Evolutionary conservation across 2,113 vertebrate genomes (phyloP), one percentile per base, ranked within the genome.

Genomic region (Cyanoderma ruficeps): DNA sequence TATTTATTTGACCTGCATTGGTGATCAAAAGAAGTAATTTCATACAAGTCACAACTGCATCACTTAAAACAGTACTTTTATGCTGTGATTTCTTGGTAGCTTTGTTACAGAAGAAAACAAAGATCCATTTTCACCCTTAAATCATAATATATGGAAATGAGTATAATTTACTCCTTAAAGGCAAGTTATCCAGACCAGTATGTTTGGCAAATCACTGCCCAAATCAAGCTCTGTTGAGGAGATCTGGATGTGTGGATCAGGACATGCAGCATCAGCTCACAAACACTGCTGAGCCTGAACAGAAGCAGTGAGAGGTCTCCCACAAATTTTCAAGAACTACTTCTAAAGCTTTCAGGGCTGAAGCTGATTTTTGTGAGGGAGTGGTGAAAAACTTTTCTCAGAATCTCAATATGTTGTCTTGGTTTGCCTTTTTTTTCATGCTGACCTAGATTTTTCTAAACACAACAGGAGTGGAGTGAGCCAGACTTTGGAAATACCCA

Each of bases 381-480:
- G 4, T 0, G 2, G 75, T 24, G 15, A 72, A 79, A 86, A 80
- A 47, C 25, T 25, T 35, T 17, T 55, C 70, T 61, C 37, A 63
- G n/a, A 46, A 59, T 49, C 60, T 35, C 28, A 22, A 0, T 3
- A 20, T 0, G 2, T n/a, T 37, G 6, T 52, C 52, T 79, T 39
- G 4, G 22, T 57, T 77, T 87, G 41, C 31, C 13, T 31, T 13
- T 83, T 83, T 49, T 76, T 56, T 49, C 28, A 19, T 31, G 17
- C 35, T 67, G 65, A 78, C 74, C 52, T 67, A 71, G 56, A 55
- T 77, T 89, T 72, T 81, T 67, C 42, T 46, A 25, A 82, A 67
- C 5, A n/a, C 25, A 41, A 16, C 24, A 24, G 39, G 23, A 63
- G 14, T 8, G 2, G 11, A 4, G 56, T 39, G 53, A n/a, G 55